A percentile compares a stretch with the other conserved stretches of the same genome.
phyloP scores from a whole-genome alignment of 2,797 vertebrate species.

The Eurystomus glaucurus region DNA sequence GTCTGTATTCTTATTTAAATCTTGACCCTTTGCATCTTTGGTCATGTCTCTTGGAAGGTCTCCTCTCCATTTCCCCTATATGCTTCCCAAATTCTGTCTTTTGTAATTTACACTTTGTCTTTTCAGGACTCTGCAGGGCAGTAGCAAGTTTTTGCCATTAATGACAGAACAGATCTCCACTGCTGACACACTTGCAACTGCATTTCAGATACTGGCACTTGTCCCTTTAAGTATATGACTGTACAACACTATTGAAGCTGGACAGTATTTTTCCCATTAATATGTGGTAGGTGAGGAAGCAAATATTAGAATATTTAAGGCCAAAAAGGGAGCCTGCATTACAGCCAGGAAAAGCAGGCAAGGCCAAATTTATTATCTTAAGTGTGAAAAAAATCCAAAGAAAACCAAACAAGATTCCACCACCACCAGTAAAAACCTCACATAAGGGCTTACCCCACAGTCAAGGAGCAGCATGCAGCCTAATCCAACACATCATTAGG shows the following conservation, averaged over 20 bases:
- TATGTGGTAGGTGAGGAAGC: neutral
- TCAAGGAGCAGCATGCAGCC: neutral
- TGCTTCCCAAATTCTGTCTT: neutral
- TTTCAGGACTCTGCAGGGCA: neutral
- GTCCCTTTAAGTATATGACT: neutral
- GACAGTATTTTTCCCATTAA: neutral
- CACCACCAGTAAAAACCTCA: neutral
- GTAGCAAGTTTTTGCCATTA: neutral
- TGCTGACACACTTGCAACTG: neutral
- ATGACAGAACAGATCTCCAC: neutral
- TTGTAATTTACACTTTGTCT: neutral
- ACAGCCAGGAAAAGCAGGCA: slow-evolving; percentile 13
- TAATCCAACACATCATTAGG: neutral
- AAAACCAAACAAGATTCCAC: neutral
- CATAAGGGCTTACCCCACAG: neutral
- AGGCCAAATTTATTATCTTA: neutral
- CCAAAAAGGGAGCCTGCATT: neutral
- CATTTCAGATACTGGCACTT: neutral
- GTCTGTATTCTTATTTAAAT: neutral
- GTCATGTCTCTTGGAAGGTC: neutral
- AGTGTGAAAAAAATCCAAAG: neutral
- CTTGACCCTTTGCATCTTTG: neutral
- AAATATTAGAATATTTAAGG: neutral
- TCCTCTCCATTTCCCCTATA: neutral
- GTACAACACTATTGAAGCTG: neutral